Evolutionary conservation across 2,797 vertebrate genomes (phyloP), one percentile per base, ranked within the genome.

Genomic region (Syngnathus acus): DNA sequence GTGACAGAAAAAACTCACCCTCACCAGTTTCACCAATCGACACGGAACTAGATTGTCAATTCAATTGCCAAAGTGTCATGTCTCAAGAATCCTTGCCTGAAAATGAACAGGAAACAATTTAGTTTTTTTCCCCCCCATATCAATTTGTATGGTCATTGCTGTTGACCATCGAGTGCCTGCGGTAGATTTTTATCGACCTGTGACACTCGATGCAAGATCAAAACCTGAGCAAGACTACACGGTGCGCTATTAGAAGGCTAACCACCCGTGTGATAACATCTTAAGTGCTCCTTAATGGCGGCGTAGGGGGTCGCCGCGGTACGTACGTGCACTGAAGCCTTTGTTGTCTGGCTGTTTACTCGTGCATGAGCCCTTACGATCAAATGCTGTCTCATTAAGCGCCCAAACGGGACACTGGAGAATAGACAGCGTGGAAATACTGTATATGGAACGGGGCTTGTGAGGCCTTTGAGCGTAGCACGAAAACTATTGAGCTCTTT

Each of bases 181-280:
- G 54, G 50, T 69, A 68, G 67, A 68, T 68, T 68, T 65, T 55
- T 77, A 82, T 82, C 50, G 68, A 69, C 72, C 59, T 45, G 26
- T 6, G 17, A 58, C 71, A 72, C 57, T 80, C 75, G 68, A 68
- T 68, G 40, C 69, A 74, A 70, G 76, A 83, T 74, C 68, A 72
- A 72, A 79, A 79, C 82, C 72, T 67, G 69, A 74, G 80, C 70
- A 70, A 75, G 79, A 70, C 75, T 73, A 78, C 69, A 80, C 69
- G 78, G 66, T 78, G 69, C 80, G 72, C 79, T 78, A 77, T 88
- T 86, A 85, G 72, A 71, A 64, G 65, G 79, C 75, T 42, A 84
- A 87, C 74, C 81, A 79, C 60, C 74, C 67, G 53, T 79, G 79
- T 72, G 65, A 78, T 75, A 61, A 67, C 9, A 59, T 64, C 71